Conservation (phyloP, 1,140 invertebrate genomes). For the Magallana gigas region DNA sequence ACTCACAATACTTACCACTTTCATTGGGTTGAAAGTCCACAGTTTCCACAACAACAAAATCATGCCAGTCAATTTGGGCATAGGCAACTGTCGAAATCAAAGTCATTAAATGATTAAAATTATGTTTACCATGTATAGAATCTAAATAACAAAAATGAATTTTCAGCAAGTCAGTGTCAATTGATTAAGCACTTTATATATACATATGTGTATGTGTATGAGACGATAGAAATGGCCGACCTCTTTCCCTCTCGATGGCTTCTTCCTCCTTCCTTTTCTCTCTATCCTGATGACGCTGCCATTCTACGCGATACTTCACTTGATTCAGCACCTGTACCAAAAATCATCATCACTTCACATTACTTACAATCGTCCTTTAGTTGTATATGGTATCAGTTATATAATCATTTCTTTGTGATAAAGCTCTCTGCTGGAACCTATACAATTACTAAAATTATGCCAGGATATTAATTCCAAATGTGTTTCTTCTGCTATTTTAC, state of each 20-base stretch:
- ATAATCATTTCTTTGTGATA: too few species aligned
- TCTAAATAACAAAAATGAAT: too few species aligned
- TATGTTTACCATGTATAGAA: too few species aligned
- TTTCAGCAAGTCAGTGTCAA: too few species aligned
- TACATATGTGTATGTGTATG: too few species aligned
- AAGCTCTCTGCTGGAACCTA: too few species aligned
- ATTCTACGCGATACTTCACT: slow-evolving; percentile 96
- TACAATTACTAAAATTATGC: too few species aligned
- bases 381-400: too few species aligned
- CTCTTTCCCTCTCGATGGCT: slow-evolving; percentile 94
- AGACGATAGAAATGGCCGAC: slow-evolving; percentile 70
- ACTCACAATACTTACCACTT: slow-evolving; percentile 83
- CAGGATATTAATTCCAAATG: too few species aligned
- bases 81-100: slow-evolving; percentile 87
- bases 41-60: slow-evolving; percentile 99
- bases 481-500: too few species aligned
- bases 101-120: too few species aligned
- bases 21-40: slow-evolving; percentile 99
- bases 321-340: slow-evolving; percentile 84
- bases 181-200: too few species aligned
- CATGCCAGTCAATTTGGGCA: slow-evolving; percentile 99
- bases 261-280: slow-evolving; percentile 96
- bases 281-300: slow-evolving; percentile 95
- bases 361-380: background rate
- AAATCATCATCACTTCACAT: background rate